Conservation (phyloP, 2,113 vertebrate genomes). For the Mastomys natalensis region DNA sequence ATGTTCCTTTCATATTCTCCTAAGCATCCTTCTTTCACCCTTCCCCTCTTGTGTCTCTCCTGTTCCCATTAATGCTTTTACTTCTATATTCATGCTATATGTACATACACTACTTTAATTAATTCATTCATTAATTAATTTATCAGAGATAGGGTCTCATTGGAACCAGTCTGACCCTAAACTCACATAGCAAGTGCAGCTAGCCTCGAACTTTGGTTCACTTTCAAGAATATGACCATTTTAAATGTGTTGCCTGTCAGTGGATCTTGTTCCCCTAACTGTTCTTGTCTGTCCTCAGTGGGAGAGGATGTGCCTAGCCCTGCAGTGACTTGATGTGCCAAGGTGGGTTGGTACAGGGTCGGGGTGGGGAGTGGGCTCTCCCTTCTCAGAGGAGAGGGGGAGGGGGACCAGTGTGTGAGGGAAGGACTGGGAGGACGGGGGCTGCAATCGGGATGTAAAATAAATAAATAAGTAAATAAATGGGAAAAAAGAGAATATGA, state of each 20-base stretch:
- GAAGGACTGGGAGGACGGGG: too few species aligned
- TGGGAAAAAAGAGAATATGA: not conserved
- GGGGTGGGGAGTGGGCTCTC: too few species aligned
- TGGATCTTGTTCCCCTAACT: too few species aligned
- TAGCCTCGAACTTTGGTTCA: not conserved
- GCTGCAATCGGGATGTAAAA: too few species aligned
- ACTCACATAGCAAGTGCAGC: not conserved
- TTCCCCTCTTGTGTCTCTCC: not conserved
- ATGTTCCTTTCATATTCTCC: not conserved
- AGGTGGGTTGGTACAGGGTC: too few species aligned
- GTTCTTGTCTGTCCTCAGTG: too few species aligned
- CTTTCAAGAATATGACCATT: not conserved
- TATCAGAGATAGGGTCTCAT: not conserved
- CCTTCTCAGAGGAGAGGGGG: too few species aligned
- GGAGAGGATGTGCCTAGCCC: too few species aligned
- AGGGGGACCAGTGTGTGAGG: too few species aligned
- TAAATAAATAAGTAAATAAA: too few species aligned
- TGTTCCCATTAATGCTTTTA: not conserved
- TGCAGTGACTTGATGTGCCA: too few species aligned
- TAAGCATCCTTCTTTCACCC: not conserved
- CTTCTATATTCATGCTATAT: not conserved
- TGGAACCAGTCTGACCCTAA: not conserved
- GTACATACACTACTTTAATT: not conserved
- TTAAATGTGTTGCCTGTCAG: not conserved
- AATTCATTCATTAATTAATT: not conserved